Base-by-base conservation (phyloP, 35 echinoderm and acorn worm genomes). In the Heliocidaris tuberculata region DNA sequence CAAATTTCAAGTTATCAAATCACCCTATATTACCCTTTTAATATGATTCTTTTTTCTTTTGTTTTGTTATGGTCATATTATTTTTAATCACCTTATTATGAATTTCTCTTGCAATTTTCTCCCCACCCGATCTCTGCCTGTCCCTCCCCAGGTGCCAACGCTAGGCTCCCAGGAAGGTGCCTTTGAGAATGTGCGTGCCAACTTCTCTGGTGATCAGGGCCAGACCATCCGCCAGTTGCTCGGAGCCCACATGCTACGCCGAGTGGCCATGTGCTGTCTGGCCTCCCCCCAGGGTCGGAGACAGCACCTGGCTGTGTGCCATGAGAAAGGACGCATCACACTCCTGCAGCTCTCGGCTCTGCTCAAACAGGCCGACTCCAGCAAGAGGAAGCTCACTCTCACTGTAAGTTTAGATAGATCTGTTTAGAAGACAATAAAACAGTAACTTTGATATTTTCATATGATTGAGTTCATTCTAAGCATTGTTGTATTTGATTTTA, bases 151-250 rank as follows among this genome's bases (percentile, higher is more conserved):
- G 98, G 97, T 99, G 7, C 98, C 98, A 71, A 99, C 98, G 17
- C 95, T 99, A 11, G 98, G 98, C 2, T 99, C 98, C 54, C 98
- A 99, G 56, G 98, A 99, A 92, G 98, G 98, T 42, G 98, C 98
- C 47, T 99, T 99, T 94, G 98, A 99, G 86, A 99, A 99, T 59
- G 98, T 99, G 15, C 88, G 97, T 0, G 97, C 97, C 60, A 99
- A 99, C 97, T 99, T 96, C 94, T 99, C 98, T 30, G 98, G 98
- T 30, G 98, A 99, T 93, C 98, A 99, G 88, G 98, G 98, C 61
- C 98, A 99, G 94, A 97, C 96, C 32, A 99, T 99, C 71, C 95
- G 97, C 13, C 98, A 99, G 90, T 95, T 99, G 13, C 97, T 99
- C 6, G 95, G 97, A 60, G 98, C 98, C 13, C 96, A 99, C 94